A percentile compares a stretch with the other conserved stretches of the same genome.
These are phyloP conservation scores for Gnathonemus echidnorhynchus DNA, from an alignment of 2,113 vertebrate species.

Conservation along the genomic window DNA sequence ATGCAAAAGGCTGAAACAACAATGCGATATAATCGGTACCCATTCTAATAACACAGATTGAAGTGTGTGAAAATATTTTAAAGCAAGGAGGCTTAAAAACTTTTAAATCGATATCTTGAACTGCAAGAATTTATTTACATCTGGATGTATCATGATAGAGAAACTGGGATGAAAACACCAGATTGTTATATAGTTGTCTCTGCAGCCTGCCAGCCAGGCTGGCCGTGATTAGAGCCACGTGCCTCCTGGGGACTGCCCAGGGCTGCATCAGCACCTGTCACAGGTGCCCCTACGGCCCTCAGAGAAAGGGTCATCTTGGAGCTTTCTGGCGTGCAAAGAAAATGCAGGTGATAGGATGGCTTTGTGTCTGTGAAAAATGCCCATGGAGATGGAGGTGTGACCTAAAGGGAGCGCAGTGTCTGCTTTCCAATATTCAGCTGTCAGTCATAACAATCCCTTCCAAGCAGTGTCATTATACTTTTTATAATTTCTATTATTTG, in stretches of 20 bases:
- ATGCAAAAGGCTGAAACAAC: neutral
- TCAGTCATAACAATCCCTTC: neutral
- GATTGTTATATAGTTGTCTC: slow-evolving; percentile 19
- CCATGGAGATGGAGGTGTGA: neutral
- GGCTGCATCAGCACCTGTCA: slow-evolving; percentile 12
- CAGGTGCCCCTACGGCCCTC: neutral
- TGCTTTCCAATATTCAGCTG: neutral
- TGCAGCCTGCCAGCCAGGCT: slow-evolving; percentile 21
- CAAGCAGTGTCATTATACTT: neutral
- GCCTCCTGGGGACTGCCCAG: slow-evolving; percentile 5
- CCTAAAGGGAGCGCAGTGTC: neutral
- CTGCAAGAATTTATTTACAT: neutral
- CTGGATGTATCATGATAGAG: neutral
- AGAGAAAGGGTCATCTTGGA: neutral
- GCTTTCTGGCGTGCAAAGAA: slow-evolving; percentile 1
- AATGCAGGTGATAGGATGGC: neutral
- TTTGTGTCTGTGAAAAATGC: slow-evolving; percentile 3
- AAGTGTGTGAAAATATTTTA: neutral
- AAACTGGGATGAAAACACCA: slow-evolving; percentile 6
- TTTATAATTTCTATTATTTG: neutral
- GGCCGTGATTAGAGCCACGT: slow-evolving; percentile 26
- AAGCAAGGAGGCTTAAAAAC: neutral
- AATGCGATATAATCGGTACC: neutral
- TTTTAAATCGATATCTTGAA: neutral
- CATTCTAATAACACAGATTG: neutral